These are phyloP conservation scores for Ommatoiulus sabulosus DNA, from an alignment of 2,888 invertebrate species.

Conservation along the genomic window DNA sequence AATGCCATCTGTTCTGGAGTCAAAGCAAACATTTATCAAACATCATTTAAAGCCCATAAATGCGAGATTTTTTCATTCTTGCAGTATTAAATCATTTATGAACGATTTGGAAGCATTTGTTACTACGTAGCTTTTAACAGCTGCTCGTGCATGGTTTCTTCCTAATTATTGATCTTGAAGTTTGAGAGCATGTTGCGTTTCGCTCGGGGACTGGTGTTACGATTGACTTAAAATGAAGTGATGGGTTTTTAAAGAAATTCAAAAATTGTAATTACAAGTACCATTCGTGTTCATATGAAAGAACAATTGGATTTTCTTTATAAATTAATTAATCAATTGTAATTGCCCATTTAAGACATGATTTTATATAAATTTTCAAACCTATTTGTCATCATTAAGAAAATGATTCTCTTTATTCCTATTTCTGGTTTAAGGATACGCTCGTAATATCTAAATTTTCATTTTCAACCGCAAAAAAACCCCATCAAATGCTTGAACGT, in stretches of 20 bases:
- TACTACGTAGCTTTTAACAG: neutral
- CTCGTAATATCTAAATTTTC: no score
- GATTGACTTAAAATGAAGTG: neutral
- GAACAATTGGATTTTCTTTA: neutral
- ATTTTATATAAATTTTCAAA: no score
- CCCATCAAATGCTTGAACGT: no score
- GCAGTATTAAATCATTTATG: slow-evolving; percentile 20
- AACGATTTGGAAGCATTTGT: neutral
- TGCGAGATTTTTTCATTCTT: neutral
- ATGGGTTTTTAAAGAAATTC: no score
- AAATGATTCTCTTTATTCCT: no score
- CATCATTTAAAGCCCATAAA: slow-evolving; percentile 32
- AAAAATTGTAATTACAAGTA: neutral
- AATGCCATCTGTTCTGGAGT: slow-evolving; percentile 45
- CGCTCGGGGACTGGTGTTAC: neutral
- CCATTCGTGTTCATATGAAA: neutral
- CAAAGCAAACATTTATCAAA: slow-evolving; percentile 47
- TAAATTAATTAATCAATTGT: neutral
- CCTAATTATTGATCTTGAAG: neutral
- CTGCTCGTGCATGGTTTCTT: neutral
- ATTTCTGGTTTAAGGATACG: no score
- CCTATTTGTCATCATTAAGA: no score
- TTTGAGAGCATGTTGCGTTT: neutral
- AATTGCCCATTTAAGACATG: neutral
- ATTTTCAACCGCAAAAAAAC: no score